Percentiles rank a stretch among this genome's conserved stretches.
These are phyloP conservation scores for Apogon talboti DNA, from an alignment of 2,797 vertebrate species.

Conservation along the genomic window DNA sequence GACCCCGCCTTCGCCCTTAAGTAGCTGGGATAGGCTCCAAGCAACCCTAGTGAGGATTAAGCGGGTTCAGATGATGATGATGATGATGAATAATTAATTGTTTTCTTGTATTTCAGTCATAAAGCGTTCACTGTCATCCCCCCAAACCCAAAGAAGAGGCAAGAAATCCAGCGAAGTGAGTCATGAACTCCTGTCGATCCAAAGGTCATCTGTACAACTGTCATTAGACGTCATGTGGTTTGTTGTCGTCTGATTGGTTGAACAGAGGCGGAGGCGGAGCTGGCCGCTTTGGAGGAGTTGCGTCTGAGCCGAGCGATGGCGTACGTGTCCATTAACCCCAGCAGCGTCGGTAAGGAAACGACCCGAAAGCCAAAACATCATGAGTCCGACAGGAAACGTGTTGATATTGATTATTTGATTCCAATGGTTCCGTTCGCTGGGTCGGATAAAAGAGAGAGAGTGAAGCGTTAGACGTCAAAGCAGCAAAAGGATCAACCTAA, in stretches of 20 bases:
- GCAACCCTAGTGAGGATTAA: too few relatives aligned
- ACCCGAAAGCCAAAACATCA: too few relatives aligned
- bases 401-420: too few relatives aligned
- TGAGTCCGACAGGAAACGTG: too few relatives aligned
- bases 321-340: conserved; percentile 77
- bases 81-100: too few relatives aligned
- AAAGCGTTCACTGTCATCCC: conserved; percentile 80
- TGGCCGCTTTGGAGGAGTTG: conserved; percentile 75
- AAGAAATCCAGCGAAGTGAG: conserved; percentile 79
- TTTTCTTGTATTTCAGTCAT: conserved; percentile 60
- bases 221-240: accelerated
- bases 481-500: too few relatives aligned
- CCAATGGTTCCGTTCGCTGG: too few relatives aligned
- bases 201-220: accelerated
- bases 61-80: too few relatives aligned
- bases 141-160: conserved; percentile 75
- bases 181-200: not conserved
- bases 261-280: conserved; percentile 79
- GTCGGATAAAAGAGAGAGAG: too few relatives aligned
- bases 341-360: conserved; percentile 72
- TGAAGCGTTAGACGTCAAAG: too few relatives aligned
- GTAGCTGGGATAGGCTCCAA: too few relatives aligned
- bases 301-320: conserved; percentile 75
- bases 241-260: conserved; percentile 39
- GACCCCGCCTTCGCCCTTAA: too few relatives aligned